Conservation (phyloP, 2,888 invertebrate species). For the Microplitis deprimator region DNA sequence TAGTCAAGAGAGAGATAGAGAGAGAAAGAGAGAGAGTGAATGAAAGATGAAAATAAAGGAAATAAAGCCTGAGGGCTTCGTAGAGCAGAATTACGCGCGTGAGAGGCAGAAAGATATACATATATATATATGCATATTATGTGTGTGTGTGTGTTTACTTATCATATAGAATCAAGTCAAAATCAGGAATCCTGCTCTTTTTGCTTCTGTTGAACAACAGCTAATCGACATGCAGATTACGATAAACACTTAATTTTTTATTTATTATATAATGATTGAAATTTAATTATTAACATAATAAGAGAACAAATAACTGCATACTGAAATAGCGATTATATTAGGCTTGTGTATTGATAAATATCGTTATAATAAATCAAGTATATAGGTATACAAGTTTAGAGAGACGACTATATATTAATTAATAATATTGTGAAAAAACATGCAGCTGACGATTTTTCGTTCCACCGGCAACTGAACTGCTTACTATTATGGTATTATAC, state of each 20-base stretch:
- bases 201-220: conserved; percentile 71
- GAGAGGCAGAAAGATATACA: conserved; percentile 64
- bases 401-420: too few species aligned
- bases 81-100: conserved; percentile 29
- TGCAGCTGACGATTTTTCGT: conserved; percentile 64
- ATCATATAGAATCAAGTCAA: conserved; percentile 65
- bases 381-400: too few species aligned
- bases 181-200: conserved; percentile 63
- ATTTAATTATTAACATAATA: background rate
- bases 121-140: conserved; percentile 36
- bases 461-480: conserved; percentile 51
- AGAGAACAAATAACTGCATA: too few species aligned
- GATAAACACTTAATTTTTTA: background rate
- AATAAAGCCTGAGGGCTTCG: conserved; percentile 26
- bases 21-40: background rate
- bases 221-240: conserved; percentile 69
- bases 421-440: conserved; percentile 49
- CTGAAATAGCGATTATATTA: too few species aligned
- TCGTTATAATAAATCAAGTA: too few species aligned
- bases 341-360: too few species aligned
- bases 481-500: background rate
- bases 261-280: background rate
- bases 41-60: conserved; percentile 1
- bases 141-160: too few species aligned
- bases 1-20: conserved; percentile 1